These are phyloP conservation scores for Meandrusa payeni DNA, from an alignment of 2,888 invertebrate genomes.

Conservation along the genomic window DNA sequence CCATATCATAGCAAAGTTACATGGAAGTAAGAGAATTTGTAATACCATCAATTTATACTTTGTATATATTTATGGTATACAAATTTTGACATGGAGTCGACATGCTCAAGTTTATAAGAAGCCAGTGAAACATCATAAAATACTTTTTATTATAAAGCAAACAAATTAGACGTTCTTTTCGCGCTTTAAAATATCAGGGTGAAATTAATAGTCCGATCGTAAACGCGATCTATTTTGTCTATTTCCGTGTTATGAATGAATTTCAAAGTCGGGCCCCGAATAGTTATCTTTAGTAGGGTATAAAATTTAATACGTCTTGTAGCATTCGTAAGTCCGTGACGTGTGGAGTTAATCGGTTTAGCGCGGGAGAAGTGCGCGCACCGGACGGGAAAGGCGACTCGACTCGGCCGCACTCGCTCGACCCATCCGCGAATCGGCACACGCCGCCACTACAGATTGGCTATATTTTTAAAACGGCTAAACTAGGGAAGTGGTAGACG, in stretches of 20 bases:
- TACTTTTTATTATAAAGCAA: constrained; percentile 5
- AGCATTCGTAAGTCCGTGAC: constrained; percentile 62
- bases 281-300: constrained; percentile 42
- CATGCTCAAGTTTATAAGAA: too few relatives aligned
- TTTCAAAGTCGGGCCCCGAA: constrained; percentile 33
- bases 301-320: constrained; percentile 46
- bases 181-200: constrained; percentile 5
- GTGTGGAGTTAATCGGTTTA: constrained; percentile 63
- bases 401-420: constrained; percentile 40
- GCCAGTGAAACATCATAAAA: not conserved
- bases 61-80: too few relatives aligned
- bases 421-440: constrained; percentile 56
- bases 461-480: constrained; percentile 34
- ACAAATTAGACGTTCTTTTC: constrained; percentile 12
- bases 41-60: too few relatives aligned
- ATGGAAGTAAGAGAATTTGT: constrained; percentile 13
- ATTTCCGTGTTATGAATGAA: constrained; percentile 43
- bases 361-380: constrained; percentile 41
- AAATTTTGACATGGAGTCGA: too few relatives aligned
- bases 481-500: constrained; percentile 20
- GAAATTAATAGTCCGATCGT: constrained; percentile 1
- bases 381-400: constrained; percentile 32
- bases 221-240: constrained; percentile 38
- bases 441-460: constrained; percentile 32
- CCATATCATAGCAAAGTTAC: not conserved